Evolutionary conservation across 30 jellyfish, hydroid and myxozoan species (phyloP).

Genomic region (Hydractinia echinata): DNA sequence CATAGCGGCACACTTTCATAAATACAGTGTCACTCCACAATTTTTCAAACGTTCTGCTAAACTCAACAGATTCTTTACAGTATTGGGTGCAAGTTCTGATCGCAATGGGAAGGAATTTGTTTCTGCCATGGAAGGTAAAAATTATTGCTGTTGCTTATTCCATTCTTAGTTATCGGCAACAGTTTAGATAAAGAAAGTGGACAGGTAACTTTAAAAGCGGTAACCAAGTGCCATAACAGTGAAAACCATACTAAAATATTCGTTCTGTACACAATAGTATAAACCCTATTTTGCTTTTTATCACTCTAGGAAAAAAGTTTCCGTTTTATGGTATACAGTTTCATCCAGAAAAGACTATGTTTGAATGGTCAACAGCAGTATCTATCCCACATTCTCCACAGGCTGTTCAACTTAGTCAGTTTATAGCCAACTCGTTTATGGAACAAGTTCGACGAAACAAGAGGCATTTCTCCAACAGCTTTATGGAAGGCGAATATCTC

Average conservation of each 20-base stretch:
- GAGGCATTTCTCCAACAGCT: neutral
- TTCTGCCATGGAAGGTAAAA: constrained; percentile 52
- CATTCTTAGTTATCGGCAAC: too few species aligned
- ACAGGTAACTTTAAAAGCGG: too few species aligned
- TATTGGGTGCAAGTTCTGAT: constrained; percentile 48
- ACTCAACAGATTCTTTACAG: constrained; percentile 20
- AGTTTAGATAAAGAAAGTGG: too few species aligned
- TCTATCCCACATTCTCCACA: constrained; percentile 41
- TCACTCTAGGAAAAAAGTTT: constrained; percentile 41
- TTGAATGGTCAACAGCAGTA: constrained; percentile 44
- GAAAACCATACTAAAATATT: too few species aligned
- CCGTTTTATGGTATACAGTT: constrained; percentile 92
- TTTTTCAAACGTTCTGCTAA: constrained; percentile 17
- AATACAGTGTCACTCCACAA: constrained; percentile 41
- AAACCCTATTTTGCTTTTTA: neutral
- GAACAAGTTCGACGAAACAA: constrained; percentile 53
- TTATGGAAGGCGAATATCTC: too few species aligned
- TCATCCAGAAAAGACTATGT: constrained; percentile 74
- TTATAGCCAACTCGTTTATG: constrained; percentile 39
- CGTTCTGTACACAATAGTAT: too few species aligned
- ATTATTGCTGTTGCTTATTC: neutral
- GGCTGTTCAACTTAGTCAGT: constrained; percentile 39
- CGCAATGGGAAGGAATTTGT: constrained; percentile 51
- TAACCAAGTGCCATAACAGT: too few species aligned
- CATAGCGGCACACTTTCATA: constrained; percentile 61